These are phyloP conservation scores for Cheilosia vulpina DNA, from an alignment of 2,888 invertebrate species.

Conservation along the genomic window DNA sequence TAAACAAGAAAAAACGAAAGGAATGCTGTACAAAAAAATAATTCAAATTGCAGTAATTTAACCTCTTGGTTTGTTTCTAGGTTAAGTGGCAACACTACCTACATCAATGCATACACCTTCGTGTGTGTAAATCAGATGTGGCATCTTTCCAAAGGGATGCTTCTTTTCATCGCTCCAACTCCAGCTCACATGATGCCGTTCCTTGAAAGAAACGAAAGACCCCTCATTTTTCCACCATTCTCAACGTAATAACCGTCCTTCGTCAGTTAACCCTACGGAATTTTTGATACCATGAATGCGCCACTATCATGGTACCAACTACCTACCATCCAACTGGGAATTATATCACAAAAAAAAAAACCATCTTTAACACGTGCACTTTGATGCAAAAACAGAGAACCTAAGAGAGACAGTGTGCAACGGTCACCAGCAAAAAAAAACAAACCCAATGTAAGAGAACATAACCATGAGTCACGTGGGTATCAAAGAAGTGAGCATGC, in stretches of 20 bases:
- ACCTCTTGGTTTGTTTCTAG: conserved; percentile 20
- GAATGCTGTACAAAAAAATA: not conserved
- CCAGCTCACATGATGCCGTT: conserved; percentile 13
- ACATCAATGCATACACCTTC: not conserved
- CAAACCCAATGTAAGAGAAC: conserved; percentile 6
- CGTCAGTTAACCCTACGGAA: conserved; percentile 47
- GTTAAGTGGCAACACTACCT: conserved; percentile 19
- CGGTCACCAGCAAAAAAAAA: too few relatives aligned
- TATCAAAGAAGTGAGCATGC: conserved; percentile 60
- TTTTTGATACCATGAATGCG: conserved; percentile 59
- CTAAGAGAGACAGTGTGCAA: conserved; percentile 17
- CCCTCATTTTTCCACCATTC: not conserved
- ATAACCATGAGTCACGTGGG: conserved; percentile 62
- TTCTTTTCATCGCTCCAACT: conserved; percentile 7
- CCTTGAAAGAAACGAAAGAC: not conserved
- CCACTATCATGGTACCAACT: conserved; percentile 33
- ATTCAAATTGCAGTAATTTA: conserved; percentile 26
- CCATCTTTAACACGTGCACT: conserved; percentile 60
- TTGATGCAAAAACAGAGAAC: conserved; percentile 44
- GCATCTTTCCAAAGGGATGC: conserved; percentile 48
- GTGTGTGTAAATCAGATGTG: conserved; percentile 21
- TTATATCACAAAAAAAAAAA: conserved; percentile 1
- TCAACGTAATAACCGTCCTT: conserved; percentile 55
- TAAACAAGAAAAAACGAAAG: not conserved
- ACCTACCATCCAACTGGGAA: conserved; percentile 22